These are phyloP conservation scores for Hirundo rustica DNA, from an alignment of 2,797 vertebrate species.

Conservation along the genomic window DNA sequence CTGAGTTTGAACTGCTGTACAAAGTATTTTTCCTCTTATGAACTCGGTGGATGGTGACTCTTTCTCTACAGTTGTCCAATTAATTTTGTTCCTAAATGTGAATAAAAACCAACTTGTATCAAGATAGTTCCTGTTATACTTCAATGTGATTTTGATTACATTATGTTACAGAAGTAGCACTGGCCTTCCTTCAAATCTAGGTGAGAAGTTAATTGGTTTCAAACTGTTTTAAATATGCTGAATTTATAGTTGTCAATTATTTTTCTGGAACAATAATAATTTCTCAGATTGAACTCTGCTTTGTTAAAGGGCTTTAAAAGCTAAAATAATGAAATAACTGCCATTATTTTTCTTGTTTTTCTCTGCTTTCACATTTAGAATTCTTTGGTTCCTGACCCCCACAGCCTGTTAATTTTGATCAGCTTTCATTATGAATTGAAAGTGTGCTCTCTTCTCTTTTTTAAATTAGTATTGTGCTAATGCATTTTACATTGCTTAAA, in stretches of 20 bases:
- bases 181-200: constrained; percentile 69
- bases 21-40: constrained; percentile 36
- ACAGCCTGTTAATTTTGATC: constrained; percentile 51
- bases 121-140: constrained; percentile 25
- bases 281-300: constrained; percentile 42
- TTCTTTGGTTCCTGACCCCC: constrained; percentile 44
- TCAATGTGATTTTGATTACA: constrained; percentile 51
- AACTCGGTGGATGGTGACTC: not conserved
- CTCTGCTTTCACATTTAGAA: constrained; percentile 33
- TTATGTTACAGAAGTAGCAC: constrained; percentile 37
- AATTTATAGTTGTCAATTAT: constrained; percentile 61
- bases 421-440: constrained; percentile 42
- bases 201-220: constrained; percentile 74
- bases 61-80: constrained; percentile 24
- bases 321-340: constrained; percentile 38
- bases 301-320: constrained; percentile 45
- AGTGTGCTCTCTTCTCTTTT: not conserved
- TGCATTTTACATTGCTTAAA: constrained; percentile 12
- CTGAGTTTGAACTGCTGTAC: constrained; percentile 1
- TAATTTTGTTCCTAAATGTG: constrained; percentile 51
- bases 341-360: constrained; percentile 12
- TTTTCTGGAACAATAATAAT: constrained; percentile 58
- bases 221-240: constrained; percentile 69
- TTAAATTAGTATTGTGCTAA: constrained; percentile 27
- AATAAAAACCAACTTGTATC: not conserved